Conservation (phyloP, 2,888 invertebrate genomes). For the Troglohyphantes excavatus region DNA sequence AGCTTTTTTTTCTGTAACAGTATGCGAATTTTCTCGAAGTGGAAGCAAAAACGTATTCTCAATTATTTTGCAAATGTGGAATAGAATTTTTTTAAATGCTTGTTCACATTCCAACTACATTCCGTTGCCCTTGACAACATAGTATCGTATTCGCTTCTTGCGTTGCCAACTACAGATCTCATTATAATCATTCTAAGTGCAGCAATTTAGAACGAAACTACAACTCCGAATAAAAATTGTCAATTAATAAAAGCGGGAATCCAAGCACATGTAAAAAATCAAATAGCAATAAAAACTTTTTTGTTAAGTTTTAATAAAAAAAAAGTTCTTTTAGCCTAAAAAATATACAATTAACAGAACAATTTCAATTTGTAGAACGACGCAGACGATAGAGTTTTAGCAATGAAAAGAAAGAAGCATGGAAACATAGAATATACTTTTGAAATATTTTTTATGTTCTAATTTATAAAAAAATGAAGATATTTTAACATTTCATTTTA, state of each 20-base stretch:
- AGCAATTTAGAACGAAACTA: constrained; percentile 41
- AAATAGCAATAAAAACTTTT: constrained; percentile 6
- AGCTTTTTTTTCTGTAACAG: too few species aligned
- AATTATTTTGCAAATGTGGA: too few species aligned
- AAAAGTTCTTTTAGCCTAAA: constrained; percentile 31
- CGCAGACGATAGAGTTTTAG: background rate
- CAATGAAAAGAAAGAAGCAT: background rate
- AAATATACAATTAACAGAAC: constrained; percentile 53
- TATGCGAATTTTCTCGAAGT: too few species aligned
- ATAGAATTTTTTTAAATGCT: too few species aligned
- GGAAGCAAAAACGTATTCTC: too few species aligned
- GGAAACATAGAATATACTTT: too few species aligned
- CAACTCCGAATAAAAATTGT: constrained; percentile 35
- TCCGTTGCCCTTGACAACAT: constrained; percentile 23
- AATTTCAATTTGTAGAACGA: constrained; percentile 7
- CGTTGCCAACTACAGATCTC: constrained; percentile 45
- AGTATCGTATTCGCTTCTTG: constrained; percentile 16
- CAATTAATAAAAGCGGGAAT: constrained; percentile 36
- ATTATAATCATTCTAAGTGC: constrained; percentile 64
- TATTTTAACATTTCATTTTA: too few species aligned
- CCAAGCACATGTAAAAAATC: background rate
- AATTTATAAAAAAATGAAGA: too few species aligned
- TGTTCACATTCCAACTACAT: constrained; percentile 25
- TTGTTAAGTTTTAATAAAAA: constrained; percentile 5
- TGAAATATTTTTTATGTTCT: too few species aligned